phyloP scores from a whole-genome alignment of 2,113 vertebrate species.

The Urocitellus parryii region DNA sequence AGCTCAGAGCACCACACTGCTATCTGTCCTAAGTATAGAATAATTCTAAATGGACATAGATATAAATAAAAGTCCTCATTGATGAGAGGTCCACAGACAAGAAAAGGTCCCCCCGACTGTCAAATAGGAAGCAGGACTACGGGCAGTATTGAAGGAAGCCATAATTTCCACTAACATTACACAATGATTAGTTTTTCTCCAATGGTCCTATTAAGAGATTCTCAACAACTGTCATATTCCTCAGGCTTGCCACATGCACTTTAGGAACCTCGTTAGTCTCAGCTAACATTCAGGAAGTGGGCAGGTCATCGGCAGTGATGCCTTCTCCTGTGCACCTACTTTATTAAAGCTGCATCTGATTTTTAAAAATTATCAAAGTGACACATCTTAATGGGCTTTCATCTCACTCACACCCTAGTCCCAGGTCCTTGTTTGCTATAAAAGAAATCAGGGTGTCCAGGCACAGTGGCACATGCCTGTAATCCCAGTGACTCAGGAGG shows the following conservation, averaged over 20 bases:
- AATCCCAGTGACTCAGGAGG: too few species aligned
- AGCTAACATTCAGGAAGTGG: not conserved
- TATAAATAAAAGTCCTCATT: not conserved
- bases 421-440: not conserved
- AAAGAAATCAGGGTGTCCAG: not conserved
- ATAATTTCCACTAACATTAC: not conserved
- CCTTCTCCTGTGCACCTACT: not conserved
- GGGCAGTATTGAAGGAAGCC: not conserved
- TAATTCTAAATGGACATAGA: not conserved
- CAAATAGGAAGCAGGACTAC: not conserved
- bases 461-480: too few species aligned
- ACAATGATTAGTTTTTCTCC: not conserved
- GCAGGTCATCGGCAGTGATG: not conserved
- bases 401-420: not conserved
- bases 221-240: not conserved
- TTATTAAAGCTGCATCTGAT: not conserved
- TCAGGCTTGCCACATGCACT: not conserved
- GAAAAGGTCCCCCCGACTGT: accelerated
- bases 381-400: not conserved
- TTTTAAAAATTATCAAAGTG: not conserved
- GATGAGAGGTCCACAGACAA: too few species aligned
- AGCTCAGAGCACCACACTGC: not conserved
- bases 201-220: too few species aligned
- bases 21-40: not conserved
- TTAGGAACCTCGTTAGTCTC: not conserved